phyloP scores from a whole-genome alignment of 2,888 invertebrate species.

The Napeogenes inachia region DNA sequence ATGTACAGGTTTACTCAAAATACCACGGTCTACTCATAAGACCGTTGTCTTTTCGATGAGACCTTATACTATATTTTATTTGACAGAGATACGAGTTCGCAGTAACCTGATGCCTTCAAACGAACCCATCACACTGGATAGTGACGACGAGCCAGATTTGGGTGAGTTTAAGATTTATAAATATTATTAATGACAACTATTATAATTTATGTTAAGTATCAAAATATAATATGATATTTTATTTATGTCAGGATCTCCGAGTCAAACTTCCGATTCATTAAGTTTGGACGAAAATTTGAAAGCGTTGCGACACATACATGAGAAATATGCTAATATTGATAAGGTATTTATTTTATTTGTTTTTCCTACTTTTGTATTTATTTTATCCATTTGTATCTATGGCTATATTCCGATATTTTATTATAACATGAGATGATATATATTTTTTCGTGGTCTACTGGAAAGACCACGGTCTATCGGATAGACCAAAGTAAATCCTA shows the following conservation, averaged over 20 bases:
- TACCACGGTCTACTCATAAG: background rate
- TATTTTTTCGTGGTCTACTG: background rate
- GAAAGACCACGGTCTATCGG: background rate
- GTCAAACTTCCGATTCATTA: conserved; percentile 64
- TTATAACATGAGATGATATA: background rate
- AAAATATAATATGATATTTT: background rate
- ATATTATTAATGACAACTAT: too few species aligned
- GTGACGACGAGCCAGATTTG: conserved; percentile 66
- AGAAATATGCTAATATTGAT: conserved; percentile 70
- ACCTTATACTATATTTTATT: conserved; percentile 22
- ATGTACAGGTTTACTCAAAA: background rate
- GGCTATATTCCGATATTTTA: background rate
- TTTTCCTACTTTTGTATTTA: conserved; percentile 2
- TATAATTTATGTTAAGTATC: too few species aligned
- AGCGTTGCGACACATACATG: conserved; percentile 64
- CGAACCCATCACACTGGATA: conserved; percentile 62
- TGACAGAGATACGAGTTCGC: conserved; percentile 61
- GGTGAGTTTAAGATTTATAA: conserved; percentile 41
- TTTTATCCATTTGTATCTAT: background rate
- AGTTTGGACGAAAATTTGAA: conserved; percentile 67
- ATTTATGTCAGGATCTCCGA: conserved; percentile 54
- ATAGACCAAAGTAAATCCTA: too few species aligned
- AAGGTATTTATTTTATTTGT: conserved; percentile 42
- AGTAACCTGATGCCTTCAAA: conserved; percentile 64
- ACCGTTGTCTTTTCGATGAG: background rate